Evolutionary conservation across 2,113 vertebrate genomes (phyloP).

Genomic region (Speoplatyrhinus poulsoni): DNA sequence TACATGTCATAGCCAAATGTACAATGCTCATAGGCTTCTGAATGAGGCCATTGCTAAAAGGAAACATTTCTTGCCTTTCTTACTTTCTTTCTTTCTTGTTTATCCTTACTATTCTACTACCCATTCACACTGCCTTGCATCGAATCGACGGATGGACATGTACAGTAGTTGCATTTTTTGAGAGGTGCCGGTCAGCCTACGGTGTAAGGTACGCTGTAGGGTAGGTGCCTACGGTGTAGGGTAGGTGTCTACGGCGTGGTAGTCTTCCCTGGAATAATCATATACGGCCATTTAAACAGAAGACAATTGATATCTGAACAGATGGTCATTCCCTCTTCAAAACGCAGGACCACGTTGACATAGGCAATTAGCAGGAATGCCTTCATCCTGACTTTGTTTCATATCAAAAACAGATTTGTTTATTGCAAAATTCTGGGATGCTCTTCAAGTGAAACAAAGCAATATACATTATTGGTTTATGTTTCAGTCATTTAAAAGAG

Average conservation of each 20-base stretch:
- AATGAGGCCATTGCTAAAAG: conserved; percentile 25
- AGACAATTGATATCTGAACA: conserved; percentile 55
- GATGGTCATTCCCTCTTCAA: conserved; percentile 46
- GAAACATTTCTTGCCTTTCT: conserved; percentile 1
- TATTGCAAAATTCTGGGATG: conserved; percentile 27
- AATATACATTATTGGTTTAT: no score
- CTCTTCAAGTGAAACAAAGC: conserved; percentile 11
- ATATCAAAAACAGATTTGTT: conserved; percentile 56
- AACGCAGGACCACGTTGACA: conserved; percentile 51
- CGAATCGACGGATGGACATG: no score
- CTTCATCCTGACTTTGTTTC: conserved; percentile 31
- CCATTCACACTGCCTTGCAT: conserved; percentile 24
- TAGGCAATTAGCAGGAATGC: conserved; percentile 39
- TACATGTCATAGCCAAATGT: conserved; percentile 6
- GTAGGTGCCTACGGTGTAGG: no score
- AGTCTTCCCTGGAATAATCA: conserved; percentile 39
- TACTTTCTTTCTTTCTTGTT: neutral
- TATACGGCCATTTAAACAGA: conserved; percentile 37
- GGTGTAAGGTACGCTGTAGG: no score
- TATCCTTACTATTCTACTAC: neutral
- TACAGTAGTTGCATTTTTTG: no score
- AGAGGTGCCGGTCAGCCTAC: no score
- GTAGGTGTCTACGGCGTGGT: neutral
- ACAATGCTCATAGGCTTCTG: conserved; percentile 14
- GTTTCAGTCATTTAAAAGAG: no score